Evolutionary conservation across 2,888 invertebrate genomes (phyloP), one percentile per base, ranked within the genome.

Genomic region (Nomada flava): DNA sequence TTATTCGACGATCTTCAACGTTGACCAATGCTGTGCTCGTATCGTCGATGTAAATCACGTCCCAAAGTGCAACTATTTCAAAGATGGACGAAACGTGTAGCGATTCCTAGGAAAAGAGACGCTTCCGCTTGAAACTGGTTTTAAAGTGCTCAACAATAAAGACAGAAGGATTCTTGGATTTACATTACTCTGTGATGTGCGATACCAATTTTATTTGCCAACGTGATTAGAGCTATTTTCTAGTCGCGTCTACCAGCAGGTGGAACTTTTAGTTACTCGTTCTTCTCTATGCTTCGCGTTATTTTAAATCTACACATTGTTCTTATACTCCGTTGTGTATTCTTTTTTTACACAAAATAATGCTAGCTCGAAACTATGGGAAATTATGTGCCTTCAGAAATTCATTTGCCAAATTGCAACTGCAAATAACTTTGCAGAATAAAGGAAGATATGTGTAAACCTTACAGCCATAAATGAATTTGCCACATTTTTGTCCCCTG

Each of bases 21-120:
- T 64, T 72, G 36, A 63, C 63, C 64, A 23, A 23, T 10, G 15
- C 55, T 18, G n/a, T 9, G 62, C 29, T 36, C 29, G 53, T 60
- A 52, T 65, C 59, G 23, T 44, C 9, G 2, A 60, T 73, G 52
- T 44, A 73, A 73, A 73, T 77, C 42, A 47, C 50, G 59, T 73
- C 29, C 20, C 65, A 60, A 73, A 53, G 76, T 65, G 65, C 65
- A 77, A 73, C 73, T 77, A 65, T 73, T 65, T 52, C 52, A 44
- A 53, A 47, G 53, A 70, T 47, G 71, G 20, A 20, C n/a, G 23
- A 44, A 44, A 15, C 60, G 13, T 42, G n/a, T 26, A 36, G 26
- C 69, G 36, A 47, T 23, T 62, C 42, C 20, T 9, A 9, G 52
- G 20, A 47, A 68, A 55, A 52, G 53, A 55, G 71, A 36, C 53